phyloP scores from a whole-genome alignment of 2,113 vertebrate genomes.

The Pseudorhombus dupliciocellatus region DNA sequence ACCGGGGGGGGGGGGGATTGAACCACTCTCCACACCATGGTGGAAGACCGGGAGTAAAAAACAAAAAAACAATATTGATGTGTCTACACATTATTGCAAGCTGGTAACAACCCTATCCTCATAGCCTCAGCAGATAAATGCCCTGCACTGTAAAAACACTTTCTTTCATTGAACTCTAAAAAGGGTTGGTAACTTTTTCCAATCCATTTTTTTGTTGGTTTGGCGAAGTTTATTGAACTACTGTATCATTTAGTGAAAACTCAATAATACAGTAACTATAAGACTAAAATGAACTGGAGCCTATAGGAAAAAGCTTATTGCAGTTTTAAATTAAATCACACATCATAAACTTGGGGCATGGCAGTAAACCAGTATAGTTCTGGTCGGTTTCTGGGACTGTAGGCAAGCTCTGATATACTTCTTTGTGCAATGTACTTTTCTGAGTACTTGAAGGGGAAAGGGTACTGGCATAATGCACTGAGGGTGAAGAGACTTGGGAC shows the following conservation, averaged over 20 bases:
- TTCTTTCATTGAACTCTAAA: no score
- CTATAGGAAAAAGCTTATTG: neutral
- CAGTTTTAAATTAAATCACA: neutral
- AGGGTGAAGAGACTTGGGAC: neutral
- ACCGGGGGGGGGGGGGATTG: no score
- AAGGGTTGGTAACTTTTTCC: no score
- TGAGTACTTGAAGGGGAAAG: conserved; percentile 44
- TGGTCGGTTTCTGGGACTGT: neutral
- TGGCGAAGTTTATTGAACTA: neutral
- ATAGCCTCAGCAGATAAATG: no score
- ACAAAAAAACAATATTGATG: neutral
- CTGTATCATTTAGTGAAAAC: neutral
- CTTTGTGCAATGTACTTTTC: neutral
- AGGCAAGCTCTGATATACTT: conserved; percentile 10
- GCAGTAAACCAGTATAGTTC: neutral
- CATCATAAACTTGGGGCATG: neutral
- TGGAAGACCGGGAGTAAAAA: neutral
- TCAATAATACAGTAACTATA: neutral
- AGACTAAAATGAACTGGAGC: neutral
- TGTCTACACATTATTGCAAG: no score
- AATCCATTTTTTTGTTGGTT: neutral
- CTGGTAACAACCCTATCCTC: no score
- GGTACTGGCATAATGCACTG: conserved; percentile 4
- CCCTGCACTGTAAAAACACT: no score
- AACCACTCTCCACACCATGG: neutral